These are phyloP conservation scores for Chrosomus eos DNA, from an alignment of 2,797 vertebrate genomes.

Conservation along the genomic window DNA sequence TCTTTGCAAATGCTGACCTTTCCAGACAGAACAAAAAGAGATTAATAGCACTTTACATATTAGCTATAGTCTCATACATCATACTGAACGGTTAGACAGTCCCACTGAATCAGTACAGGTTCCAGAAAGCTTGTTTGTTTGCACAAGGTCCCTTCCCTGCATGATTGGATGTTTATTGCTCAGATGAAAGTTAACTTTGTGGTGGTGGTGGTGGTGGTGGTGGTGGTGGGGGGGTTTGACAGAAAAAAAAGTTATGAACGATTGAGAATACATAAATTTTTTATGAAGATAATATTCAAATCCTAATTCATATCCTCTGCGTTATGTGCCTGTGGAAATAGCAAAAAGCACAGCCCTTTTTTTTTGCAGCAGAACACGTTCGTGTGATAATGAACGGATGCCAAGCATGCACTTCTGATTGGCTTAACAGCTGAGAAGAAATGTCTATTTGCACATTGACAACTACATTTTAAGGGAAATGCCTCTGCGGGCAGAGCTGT, in stretches of 20 bases:
- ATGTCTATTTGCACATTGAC: constrained; percentile 60
- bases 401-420: constrained; percentile 30
- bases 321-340: constrained; percentile 10
- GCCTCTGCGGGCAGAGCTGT: constrained; percentile 55
- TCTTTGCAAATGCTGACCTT: constrained; percentile 77
- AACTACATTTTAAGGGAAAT: constrained; percentile 63
- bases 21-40: constrained; percentile 73
- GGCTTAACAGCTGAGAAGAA: constrained; percentile 39
- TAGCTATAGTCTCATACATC: constrained; percentile 72
- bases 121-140: constrained; percentile 64
- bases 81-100: constrained; percentile 71
- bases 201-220: not conserved
- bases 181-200: constrained; percentile 37
- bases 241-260: constrained; percentile 8
- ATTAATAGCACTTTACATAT: constrained; percentile 77
- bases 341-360: not conserved
- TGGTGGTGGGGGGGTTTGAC: not conserved
- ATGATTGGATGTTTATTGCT: constrained; percentile 39
- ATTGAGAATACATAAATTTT: constrained; percentile 5
- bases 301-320: not conserved
- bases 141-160: constrained; percentile 49
- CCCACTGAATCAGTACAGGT: constrained; percentile 71
- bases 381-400: not conserved
- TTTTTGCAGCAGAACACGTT: not conserved
- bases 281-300: not conserved